Evolutionary conservation across 2,113 vertebrate species (phyloP).

Genomic region (Spermophilus dauricus): DNA sequence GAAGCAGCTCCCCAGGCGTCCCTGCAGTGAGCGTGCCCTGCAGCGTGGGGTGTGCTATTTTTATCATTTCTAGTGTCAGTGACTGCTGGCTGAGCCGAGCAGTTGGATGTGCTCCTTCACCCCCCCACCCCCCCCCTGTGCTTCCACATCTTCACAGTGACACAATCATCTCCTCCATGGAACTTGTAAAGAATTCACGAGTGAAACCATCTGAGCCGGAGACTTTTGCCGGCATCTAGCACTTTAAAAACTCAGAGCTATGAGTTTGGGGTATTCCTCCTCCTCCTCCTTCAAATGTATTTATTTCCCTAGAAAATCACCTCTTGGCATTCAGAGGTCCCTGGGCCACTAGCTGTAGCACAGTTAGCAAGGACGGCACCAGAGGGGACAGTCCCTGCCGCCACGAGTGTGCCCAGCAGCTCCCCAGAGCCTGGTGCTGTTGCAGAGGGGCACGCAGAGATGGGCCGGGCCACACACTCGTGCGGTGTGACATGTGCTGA

Average conservation of each 20-base stretch:
- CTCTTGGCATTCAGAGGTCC: neutral
- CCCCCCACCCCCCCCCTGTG: neutral
- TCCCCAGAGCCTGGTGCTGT: rapidly evolving
- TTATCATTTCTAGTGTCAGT: neutral
- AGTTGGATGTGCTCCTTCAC: neutral
- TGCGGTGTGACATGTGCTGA: neutral
- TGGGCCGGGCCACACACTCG: rapidly evolving
- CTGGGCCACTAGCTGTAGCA: rapidly evolving
- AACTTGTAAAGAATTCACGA: neutral
- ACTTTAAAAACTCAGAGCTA: neutral
- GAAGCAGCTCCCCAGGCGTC: neutral
- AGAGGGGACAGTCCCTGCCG: too few species aligned
- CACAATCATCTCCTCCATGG: neutral
- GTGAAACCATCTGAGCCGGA: slow-evolving; percentile 20
- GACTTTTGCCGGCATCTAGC: neutral
- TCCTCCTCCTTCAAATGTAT: neutral
- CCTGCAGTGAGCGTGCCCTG: rapidly evolving
- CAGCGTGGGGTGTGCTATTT: neutral
- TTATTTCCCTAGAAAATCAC: neutral
- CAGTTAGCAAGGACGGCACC: rapidly evolving
- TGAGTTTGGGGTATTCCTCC: neutral
- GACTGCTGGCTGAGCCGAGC: slow-evolving; percentile 25
- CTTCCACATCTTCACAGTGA: neutral
- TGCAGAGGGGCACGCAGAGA: neutral
- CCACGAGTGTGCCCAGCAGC: neutral